Evolutionary conservation across 2,797 vertebrate species (phyloP).

Genomic region (Danio tinwini): DNA sequence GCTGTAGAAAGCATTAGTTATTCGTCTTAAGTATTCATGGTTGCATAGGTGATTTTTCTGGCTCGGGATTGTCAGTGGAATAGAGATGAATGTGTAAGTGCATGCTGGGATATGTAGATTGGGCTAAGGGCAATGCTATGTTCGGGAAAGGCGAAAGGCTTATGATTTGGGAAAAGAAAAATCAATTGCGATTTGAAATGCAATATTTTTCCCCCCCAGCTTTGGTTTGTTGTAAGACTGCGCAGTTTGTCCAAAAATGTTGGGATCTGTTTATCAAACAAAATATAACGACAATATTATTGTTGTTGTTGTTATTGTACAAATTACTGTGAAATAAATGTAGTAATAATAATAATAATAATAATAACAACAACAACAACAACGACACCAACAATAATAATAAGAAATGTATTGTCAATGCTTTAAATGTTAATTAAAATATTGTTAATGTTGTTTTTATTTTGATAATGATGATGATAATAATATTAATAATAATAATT

Average conservation of each 20-base stretch:
- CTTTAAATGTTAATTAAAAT: no score
- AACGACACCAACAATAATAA: no score
- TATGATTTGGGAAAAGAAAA: background rate
- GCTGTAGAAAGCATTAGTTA: slow-evolving; percentile 50
- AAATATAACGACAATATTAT: no score
- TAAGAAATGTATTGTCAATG: no score
- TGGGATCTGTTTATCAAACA: no score
- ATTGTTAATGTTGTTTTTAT: no score
- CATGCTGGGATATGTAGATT: slow-evolving; percentile 39
- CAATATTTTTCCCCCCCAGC: background rate
- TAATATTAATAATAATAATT: no score
- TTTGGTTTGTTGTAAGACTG: background rate
- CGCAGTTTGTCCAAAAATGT: background rate
- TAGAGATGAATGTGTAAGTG: slow-evolving; percentile 37
- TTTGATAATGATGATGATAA: no score
- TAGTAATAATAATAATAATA: no score
- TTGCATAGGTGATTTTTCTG: slow-evolving; percentile 30
- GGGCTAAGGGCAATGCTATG: slow-evolving; percentile 10
- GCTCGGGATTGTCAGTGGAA: slow-evolving; percentile 24
- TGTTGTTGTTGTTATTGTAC: no score
- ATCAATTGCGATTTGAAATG: background rate
- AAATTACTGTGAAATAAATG: no score
- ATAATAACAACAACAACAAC: no score
- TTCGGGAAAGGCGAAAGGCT: background rate
- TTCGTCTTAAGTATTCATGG: slow-evolving; percentile 41